Conservation (phyloP, 1,140 invertebrate genomes). For the Anastrepha obliqua region DNA sequence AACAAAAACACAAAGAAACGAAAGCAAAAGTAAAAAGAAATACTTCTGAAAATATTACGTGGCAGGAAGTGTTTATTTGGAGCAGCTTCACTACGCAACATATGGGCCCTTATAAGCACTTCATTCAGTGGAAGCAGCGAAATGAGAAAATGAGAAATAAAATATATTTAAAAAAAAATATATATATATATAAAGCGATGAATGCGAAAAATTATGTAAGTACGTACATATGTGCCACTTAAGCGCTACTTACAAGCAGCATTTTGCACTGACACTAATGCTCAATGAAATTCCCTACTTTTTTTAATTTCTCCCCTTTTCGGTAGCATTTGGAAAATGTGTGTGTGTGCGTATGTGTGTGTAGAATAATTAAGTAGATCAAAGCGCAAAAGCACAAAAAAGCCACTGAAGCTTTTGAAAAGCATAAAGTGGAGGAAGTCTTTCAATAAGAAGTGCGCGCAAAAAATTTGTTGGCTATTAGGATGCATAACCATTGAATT, state of each 20-base stretch:
- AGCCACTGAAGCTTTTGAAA: neutral
- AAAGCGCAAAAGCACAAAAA: neutral
- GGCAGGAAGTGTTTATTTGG: conserved; percentile 13
- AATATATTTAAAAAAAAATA: neutral
- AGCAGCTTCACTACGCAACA: neutral
- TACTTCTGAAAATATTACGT: neutral
- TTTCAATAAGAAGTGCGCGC: neutral
- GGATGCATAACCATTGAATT: neutral
- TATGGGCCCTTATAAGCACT: neutral
- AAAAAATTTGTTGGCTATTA: neutral
- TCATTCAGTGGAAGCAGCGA: neutral
- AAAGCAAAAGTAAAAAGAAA: neutral
- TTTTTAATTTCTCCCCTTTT: too few relatives aligned
- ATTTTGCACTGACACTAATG: neutral
- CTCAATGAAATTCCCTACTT: neutral
- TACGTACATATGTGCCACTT: neutral
- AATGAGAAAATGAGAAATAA: neutral
- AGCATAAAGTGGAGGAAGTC: neutral
- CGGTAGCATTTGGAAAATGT: too few relatives aligned
- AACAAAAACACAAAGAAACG: neutral
- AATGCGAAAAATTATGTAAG: neutral
- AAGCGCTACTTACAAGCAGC: neutral
- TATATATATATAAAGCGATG: neutral
- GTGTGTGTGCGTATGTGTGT: too few relatives aligned
- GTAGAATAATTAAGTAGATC: neutral